Conservation (phyloP, 2,888 invertebrate species). For the Dryomyza anilis region DNA sequence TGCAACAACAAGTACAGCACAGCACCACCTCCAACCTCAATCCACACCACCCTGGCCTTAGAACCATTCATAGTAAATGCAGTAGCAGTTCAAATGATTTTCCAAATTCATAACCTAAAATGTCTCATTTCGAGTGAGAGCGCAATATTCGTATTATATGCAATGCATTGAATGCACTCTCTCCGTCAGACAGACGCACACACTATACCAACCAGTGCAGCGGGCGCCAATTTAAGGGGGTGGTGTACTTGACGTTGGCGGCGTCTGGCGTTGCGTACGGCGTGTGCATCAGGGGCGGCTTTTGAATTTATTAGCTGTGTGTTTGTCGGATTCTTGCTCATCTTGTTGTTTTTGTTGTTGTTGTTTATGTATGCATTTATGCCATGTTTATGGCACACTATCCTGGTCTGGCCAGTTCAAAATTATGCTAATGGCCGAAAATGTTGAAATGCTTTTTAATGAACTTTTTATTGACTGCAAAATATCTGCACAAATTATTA, state of each 20-base stretch:
- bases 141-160: not conserved
- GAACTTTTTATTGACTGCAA: conserved; percentile 21
- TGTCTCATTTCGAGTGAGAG: no score
- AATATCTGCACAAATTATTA: not conserved
- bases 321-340: not conserved
- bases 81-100: no score
- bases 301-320: not conserved
- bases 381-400: not conserved
- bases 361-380: not conserved
- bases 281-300: not conserved
- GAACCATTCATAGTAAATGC: no score
- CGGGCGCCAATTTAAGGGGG: not conserved
- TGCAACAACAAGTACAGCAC: not conserved
- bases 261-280: not conserved
- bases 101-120: no score
- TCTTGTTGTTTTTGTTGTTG: not conserved
- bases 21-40: not conserved
- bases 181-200: not conserved
- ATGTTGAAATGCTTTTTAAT: conserved; percentile 33
- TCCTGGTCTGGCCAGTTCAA: not conserved
- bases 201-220: not conserved
- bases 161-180: not conserved
- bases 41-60: no score
- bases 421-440: conserved; percentile 22
- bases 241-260: not conserved